Base-by-base conservation (phyloP, 2,797 vertebrate species). In the Pseudocheirus occidentalis region DNA sequence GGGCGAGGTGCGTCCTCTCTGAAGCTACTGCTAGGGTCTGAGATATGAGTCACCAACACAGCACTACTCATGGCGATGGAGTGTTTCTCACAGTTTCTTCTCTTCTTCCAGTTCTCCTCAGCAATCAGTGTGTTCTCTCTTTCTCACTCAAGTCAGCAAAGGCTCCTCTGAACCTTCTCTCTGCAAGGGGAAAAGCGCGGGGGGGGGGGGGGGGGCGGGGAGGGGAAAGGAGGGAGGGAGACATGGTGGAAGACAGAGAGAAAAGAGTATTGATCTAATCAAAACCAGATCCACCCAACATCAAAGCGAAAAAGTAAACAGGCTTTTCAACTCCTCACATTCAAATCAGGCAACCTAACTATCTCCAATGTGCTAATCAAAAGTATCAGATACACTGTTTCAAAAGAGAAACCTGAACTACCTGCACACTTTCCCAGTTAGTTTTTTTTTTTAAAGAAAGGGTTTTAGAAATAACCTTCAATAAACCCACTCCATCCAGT, bases 1-100 rank as follows among this genome's bases (percentile, higher is more conserved):
- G 99, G 99, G 94, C 99, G 98, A 81, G 99, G 99, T 96, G 99
- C 99, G 99, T 99, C 99, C 99, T 99, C 99, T 97, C 99, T 99
- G 99, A 99, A 99, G 99, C 99, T 99, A 98, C 98, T 99, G 99
- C 99, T 98, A 98, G 99, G 99, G 98, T 99, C 99, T 95, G 99
- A 98, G 95, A 99, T 99, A 98, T 98, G 98, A 96, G 99, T 93
- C 97, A 98, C 98, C 97, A 99, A 11, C 97, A 98, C 97, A 3
- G 98, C 98, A 97, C 99, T 99, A 98, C 99, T 99, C 99, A 99
- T 99, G 99, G 99, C 98, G 99, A 98, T 97, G 1, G 91, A 97
- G 97, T 98, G 98, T 98, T 98, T 92, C 98, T 95, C n/a, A 18
- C 81, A 96, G 94, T 98, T 98, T 98, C 97, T 94, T 91, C 94